Evolutionary conservation across 2,113 vertebrate species (phyloP), one percentile per base, ranked within the genome.

Genomic region (Nannospalax galili): DNA sequence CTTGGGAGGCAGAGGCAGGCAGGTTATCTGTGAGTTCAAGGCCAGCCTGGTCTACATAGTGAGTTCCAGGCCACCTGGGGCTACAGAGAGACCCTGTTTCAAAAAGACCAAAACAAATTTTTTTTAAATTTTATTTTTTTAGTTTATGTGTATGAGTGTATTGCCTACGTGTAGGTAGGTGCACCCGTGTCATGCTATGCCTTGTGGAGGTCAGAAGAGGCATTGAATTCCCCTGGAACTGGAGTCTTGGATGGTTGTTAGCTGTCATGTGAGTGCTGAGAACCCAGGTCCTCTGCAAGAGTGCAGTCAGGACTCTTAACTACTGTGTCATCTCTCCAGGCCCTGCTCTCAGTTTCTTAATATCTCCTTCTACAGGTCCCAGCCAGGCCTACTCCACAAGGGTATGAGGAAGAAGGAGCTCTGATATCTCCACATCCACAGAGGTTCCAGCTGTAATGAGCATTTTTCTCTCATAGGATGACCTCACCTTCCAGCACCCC

Each of bases 401-500:
- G 15, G 74, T 7, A 42, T 67, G 28, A 92, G 52, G 70, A 52
- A 84, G 48, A 35, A 37, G 14, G 4, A 52, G 17, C 40, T 58
- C 37, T 95, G 64, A 74, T 15, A 52, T 26, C 69, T 72, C 22
- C 20, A 14, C 80, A 35, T 58, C 62, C 30, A 19, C 35, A 56
- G 75, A 87, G 35, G 0, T 40, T 62, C 67, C 40, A 26, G 62
- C 35, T 26, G 9, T 72, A 37, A 60, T 3, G 1, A 67, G 45
- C 58, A 64, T 19, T 19, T 5, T 9, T 37, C 40, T 19, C 22
- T 6, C 7, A 22, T 1, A 93, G 24, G 52, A 98, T 98, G 97
- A 42, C 95, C 3, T 78, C 91, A 0, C 64, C 93, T 45, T 79
- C 95, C 72, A 84, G 89, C 88, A 11, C 82, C 9, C 78, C 82